Conservation (phyloP, 2,797 vertebrate genomes). For the Paguma larvata region DNA sequence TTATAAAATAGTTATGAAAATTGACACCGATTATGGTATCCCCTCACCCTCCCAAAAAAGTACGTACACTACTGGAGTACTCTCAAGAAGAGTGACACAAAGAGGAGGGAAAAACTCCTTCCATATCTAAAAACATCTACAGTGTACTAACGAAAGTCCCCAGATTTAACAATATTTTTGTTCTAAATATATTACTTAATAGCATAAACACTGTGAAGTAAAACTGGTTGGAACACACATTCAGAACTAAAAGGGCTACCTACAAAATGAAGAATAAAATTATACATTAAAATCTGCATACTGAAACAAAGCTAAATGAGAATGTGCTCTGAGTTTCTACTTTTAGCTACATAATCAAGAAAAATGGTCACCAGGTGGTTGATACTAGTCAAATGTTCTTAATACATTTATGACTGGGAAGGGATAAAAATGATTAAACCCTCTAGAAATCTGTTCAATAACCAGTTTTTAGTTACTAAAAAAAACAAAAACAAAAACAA, state of each 20-base stretch:
- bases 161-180: conserved; percentile 18
- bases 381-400: neutral
- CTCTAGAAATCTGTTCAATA: conserved; percentile 32
- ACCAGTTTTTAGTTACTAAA: neutral
- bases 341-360: conserved; percentile 22
- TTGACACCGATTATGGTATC: neutral
- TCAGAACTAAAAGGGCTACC: neutral
- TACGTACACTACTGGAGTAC: neutral
- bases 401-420: neutral
- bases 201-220: conserved; percentile 14
- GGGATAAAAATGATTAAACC: neutral
- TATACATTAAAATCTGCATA: neutral
- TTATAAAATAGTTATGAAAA: neutral
- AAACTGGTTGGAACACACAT: neutral
- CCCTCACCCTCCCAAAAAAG: fast-evolving
- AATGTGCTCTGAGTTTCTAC: neutral
- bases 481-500: neutral
- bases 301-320: neutral
- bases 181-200: conserved; percentile 20
- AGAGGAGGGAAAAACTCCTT: neutral
- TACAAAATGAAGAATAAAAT: neutral
- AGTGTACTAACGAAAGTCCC: neutral
- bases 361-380: neutral
- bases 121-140: neutral
- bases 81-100: neutral